phyloP scores from a whole-genome alignment of 2,888 invertebrate genomes.

The Lasioglossum figueresi region DNA sequence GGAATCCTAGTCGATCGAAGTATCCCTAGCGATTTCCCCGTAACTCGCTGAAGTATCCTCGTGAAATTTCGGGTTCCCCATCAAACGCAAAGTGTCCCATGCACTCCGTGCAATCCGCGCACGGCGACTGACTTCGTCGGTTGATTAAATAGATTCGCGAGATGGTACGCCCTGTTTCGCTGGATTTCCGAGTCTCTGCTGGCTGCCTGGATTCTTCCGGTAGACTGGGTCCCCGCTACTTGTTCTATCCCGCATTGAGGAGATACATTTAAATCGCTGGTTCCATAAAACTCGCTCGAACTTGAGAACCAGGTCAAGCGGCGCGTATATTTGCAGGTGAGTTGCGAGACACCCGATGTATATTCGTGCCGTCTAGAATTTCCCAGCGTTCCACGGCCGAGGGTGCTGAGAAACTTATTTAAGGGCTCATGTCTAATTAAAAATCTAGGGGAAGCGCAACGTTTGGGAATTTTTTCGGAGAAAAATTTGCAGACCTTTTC shows the following conservation, averaged over 20 bases:
- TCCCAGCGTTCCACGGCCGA: not conserved
- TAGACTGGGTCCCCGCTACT: not conserved
- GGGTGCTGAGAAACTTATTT: not conserved
- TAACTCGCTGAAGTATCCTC: not conserved
- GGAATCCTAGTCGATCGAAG: not conserved
- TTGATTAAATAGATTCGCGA: not conserved
- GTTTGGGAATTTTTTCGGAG: not conserved
- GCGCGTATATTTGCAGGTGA: constrained; percentile 5
- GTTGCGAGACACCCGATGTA: not conserved
- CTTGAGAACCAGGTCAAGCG: constrained; percentile 1
- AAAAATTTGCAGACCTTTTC: too few species aligned
- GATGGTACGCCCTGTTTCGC: not conserved
- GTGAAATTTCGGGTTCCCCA: not conserved
- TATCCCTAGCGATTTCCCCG: not conserved
- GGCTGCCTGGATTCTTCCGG: not conserved
- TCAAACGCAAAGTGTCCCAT: not conserved
- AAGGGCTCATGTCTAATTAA: not conserved
- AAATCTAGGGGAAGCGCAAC: not conserved
- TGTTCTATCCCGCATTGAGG: not conserved
- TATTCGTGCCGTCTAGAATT: not conserved
- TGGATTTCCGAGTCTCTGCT: not conserved
- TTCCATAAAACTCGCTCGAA: constrained; percentile 7
- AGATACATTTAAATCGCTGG: constrained; percentile 6
- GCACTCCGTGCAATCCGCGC: not conserved
- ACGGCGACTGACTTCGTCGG: not conserved